phyloP scores from a whole-genome alignment of 2,888 invertebrate species.

The Nephrotoma guestfalica region DNA sequence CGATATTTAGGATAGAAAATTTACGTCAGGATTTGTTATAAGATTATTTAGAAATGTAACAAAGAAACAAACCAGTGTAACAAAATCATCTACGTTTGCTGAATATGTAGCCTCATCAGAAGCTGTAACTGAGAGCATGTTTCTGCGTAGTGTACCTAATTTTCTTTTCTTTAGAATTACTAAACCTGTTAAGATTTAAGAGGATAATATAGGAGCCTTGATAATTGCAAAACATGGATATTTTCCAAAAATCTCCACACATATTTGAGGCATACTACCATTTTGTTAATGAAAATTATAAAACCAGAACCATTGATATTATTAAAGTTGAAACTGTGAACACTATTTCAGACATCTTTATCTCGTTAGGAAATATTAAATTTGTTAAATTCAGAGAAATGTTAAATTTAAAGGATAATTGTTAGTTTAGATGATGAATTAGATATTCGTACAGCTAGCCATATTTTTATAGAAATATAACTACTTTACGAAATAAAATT shows the following conservation, averaged over 20 bases:
- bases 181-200: conserved; percentile 18
- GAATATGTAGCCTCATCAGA: conserved; percentile 19
- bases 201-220: conserved; percentile 18
- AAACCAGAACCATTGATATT: too few species aligned
- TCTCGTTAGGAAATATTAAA: too few species aligned
- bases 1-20: conserved; percentile 14
- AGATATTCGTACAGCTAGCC: too few species aligned
- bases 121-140: conserved; percentile 15
- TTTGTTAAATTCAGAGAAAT: too few species aligned
- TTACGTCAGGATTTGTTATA: conserved; percentile 20
- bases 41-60: conserved; percentile 21
- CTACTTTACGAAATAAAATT: too few species aligned
- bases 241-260: neutral
- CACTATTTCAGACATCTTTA: too few species aligned
- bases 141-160: neutral
- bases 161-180: conserved; percentile 5
- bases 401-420: too few species aligned
- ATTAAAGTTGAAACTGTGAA: too few species aligned
- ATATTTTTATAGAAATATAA: too few species aligned
- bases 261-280: conserved; percentile 11
- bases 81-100: conserved; percentile 18
- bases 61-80: conserved; percentile 19
- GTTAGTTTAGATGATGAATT: too few species aligned
- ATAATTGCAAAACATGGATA: conserved; percentile 12
- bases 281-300: conserved; percentile 18